Base-by-base conservation (phyloP, 2,797 vertebrate genomes). In the Catostomus latipinnis region DNA sequence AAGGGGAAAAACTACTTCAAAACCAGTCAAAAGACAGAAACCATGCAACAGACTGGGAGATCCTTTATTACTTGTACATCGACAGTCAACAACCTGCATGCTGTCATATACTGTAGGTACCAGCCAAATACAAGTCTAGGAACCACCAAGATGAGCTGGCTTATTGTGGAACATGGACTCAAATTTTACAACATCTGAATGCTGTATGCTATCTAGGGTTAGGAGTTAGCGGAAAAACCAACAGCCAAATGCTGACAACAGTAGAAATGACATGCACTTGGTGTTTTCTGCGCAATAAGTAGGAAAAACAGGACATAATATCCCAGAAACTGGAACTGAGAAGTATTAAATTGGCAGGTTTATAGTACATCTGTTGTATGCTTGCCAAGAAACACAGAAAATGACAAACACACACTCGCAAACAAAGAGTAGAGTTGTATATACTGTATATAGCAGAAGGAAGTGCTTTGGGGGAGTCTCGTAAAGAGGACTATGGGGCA, bases 401-500 rank as follows among this genome's bases (percentile, higher is more conserved):
- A 48, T 70, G 62, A 48, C 60, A 48, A 63, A 54, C 52, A 45
- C 74, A 67, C 68, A 67, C 62, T 60, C 56, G 63, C 66, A 62
- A 3, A 34, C 34, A 83, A 71, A 14, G 13, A 65, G 80, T 71
- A 57, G 50, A 70, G 76, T 43, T 76, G 82, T 81, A 75, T 71
- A 78, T 72, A 73, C 71, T 78, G 72, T 84, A 84, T 56, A 75
- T 81, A 75, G 46, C n/a, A 74, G 69, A 78, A 67, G 72, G 43
- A 75, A 43, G 67, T 34, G 74, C 74, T 84, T 81, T 75, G 61
- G 78, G 82, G 61, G 73, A 68, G 81, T 79, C 75, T 75, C 71
- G 91, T 94, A 92, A 93, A 90, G 90, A 91, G 84, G 90, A 88
- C 90, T 88, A 85, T 81, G 1, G 82, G 92, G 91, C 92, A 67